Percentiles rank a stretch among this genome's conserved stretches.
phyloP scores from a whole-genome alignment of 2,888 invertebrate genomes.

The Agrochola litura region DNA sequence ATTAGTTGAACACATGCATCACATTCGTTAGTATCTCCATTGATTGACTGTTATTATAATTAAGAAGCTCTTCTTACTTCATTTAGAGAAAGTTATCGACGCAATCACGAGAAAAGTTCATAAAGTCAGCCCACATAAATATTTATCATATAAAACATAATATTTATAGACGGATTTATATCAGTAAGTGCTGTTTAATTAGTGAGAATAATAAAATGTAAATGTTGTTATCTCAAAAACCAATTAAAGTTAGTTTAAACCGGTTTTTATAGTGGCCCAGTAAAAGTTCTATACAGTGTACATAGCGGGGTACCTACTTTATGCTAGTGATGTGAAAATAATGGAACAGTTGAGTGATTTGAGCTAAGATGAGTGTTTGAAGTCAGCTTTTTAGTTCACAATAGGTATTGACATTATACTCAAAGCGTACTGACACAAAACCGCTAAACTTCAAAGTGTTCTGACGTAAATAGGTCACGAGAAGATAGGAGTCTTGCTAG shows the following conservation, averaged over 20 bases:
- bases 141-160: slow-evolving; percentile 50
- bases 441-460: slow-evolving; percentile 8
- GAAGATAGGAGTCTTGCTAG: background rate
- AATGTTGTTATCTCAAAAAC: slow-evolving; percentile 55
- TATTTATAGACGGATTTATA: slow-evolving; percentile 51
- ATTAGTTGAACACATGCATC: slow-evolving; percentile 9
- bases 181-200: slow-evolving; percentile 58
- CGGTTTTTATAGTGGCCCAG: slow-evolving; percentile 46
- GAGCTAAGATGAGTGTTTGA: slow-evolving; percentile 24
- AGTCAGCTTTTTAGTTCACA: slow-evolving; percentile 14
- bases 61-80: slow-evolving; percentile 27
- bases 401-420: background rate
- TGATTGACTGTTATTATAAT: slow-evolving; percentile 34
- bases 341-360: slow-evolving; percentile 16
- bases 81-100: slow-evolving; percentile 48
- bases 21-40: slow-evolving; percentile 12
- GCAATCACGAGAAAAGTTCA: slow-evolving; percentile 39
- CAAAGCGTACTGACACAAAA: slow-evolving; percentile 13
- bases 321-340: slow-evolving; percentile 54
- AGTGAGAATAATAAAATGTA: slow-evolving; percentile 49
- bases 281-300: slow-evolving; percentile 35
- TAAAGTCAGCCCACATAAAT: slow-evolving; percentile 50
- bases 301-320: background rate
- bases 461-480: slow-evolving; percentile 19
- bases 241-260: slow-evolving; percentile 55